A percentile compares a stretch with the other conserved stretches of the same genome.
phyloP scores from a whole-genome alignment of 2,797 vertebrate species.

The Dromococcyx pavoninus region DNA sequence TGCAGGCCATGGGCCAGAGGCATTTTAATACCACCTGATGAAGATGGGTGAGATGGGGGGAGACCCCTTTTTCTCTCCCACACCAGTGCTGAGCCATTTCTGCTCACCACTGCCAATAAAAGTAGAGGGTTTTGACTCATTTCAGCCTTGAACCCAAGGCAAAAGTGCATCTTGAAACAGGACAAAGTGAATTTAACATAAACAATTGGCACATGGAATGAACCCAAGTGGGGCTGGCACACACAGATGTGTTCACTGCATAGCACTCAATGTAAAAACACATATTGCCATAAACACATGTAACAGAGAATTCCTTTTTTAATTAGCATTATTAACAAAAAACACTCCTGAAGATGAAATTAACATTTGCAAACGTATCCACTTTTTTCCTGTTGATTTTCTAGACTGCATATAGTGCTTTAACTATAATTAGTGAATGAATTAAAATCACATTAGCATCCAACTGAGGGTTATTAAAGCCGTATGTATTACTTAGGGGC shows the following conservation, averaged over 20 bases:
- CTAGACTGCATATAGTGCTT: neutral
- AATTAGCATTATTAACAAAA: slow-evolving; percentile 26
- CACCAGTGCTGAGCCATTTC: neutral
- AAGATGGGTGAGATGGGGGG: neutral
- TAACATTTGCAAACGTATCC: slow-evolving; percentile 4
- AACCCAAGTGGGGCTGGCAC: neutral
- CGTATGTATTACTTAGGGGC: neutral
- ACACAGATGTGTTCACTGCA: neutral
- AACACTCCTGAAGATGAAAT: slow-evolving; percentile 7
- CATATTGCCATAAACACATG: neutral
- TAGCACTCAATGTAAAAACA: neutral
- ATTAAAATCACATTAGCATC: slow-evolving; percentile 41
- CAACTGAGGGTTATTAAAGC: slow-evolving; percentile 17
- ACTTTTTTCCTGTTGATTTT: slow-evolving; percentile 44
- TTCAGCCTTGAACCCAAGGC: neutral
- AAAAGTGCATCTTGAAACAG: neutral
- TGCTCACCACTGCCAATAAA: neutral
- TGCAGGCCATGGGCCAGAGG: neutral
- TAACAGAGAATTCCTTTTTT: slow-evolving; percentile 10
- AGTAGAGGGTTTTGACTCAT: neutral
- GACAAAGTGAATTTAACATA: neutral
- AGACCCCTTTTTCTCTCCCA: neutral
- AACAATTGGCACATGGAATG: neutral
- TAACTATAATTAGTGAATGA: slow-evolving; percentile 20
- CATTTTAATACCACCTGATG: neutral